These are phyloP conservation scores for Bhutanitis thaidina DNA, from an alignment of 2,888 invertebrate genomes.

Conservation along the genomic window DNA sequence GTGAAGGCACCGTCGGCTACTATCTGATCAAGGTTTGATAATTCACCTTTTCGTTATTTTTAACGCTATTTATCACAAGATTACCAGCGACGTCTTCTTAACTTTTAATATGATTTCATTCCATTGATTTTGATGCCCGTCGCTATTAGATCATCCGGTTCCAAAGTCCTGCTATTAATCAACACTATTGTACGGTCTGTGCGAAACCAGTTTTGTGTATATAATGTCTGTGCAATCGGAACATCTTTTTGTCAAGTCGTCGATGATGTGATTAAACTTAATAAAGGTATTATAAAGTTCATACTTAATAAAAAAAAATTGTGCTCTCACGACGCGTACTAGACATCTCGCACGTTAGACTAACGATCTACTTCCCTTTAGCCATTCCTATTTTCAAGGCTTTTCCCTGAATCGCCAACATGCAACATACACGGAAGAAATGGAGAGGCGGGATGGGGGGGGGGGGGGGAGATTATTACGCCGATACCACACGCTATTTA, in stretches of 20 bases:
- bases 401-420: too few species aligned
- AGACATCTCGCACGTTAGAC: too few species aligned
- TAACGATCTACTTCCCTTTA: too few species aligned
- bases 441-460: too few species aligned
- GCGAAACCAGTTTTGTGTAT: background rate
- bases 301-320: too few species aligned
- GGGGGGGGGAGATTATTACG: too few species aligned
- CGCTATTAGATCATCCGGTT: constrained; percentile 40
- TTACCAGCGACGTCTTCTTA: constrained; percentile 65
- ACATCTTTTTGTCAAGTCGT: background rate
- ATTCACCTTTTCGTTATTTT: constrained; percentile 54
- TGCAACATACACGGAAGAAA: too few species aligned
- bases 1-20: constrained; percentile 41
- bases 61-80: constrained; percentile 68
- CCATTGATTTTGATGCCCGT: constrained; percentile 30
- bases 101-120: constrained; percentile 49
- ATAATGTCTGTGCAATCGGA: background rate
- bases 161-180: constrained; percentile 41
- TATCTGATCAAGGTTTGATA: constrained; percentile 53
- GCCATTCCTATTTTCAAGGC: too few species aligned
- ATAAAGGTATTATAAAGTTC: background rate
- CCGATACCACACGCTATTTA: too few species aligned
- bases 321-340: too few species aligned
- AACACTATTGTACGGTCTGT: background rate
- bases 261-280: background rate